These are phyloP conservation scores for Lutjanus erythropterus DNA, from an alignment of 2,113 vertebrate genomes.

Conservation along the genomic window DNA sequence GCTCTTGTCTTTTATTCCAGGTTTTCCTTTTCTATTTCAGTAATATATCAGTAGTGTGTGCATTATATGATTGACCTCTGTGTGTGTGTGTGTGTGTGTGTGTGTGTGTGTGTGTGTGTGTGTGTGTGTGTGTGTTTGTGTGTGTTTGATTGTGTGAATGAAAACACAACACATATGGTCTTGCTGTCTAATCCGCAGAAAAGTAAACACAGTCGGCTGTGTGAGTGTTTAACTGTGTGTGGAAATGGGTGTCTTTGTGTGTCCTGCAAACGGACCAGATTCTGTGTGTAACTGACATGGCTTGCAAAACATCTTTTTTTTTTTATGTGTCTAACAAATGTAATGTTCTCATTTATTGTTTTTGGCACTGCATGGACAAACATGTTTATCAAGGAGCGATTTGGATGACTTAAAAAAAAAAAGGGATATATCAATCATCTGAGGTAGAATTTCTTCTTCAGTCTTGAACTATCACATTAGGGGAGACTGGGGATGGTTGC, in stretches of 20 bases:
- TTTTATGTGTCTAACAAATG: not conserved
- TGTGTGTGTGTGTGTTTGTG: not conserved
- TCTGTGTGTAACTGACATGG: not conserved
- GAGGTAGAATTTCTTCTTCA: not conserved
- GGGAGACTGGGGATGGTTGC: too few relatives aligned
- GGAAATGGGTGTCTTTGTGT: constrained; percentile 24
- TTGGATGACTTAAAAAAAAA: too few relatives aligned
- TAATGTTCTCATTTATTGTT: not conserved
- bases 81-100: not conserved
- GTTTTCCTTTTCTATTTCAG: not conserved
- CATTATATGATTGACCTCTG: not conserved
- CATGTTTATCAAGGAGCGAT: not conserved
- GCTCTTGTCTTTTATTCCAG: not conserved
- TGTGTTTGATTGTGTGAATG: not conserved
- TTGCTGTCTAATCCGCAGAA: constrained; percentile 34
- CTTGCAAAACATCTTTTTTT: not conserved
- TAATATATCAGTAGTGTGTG: not conserved
- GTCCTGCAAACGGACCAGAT: constrained; percentile 26
- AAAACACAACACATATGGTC: constrained; percentile 15
- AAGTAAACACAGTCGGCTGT: constrained; percentile 38
- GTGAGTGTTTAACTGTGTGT: constrained; percentile 52
- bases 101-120: not conserved
- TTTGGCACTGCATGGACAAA: not conserved
- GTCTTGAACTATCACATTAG: not conserved
- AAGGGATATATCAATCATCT: not conserved